Conservation (phyloP, 2,888 invertebrate genomes). For the Aspidiotus rigidus region DNA sequence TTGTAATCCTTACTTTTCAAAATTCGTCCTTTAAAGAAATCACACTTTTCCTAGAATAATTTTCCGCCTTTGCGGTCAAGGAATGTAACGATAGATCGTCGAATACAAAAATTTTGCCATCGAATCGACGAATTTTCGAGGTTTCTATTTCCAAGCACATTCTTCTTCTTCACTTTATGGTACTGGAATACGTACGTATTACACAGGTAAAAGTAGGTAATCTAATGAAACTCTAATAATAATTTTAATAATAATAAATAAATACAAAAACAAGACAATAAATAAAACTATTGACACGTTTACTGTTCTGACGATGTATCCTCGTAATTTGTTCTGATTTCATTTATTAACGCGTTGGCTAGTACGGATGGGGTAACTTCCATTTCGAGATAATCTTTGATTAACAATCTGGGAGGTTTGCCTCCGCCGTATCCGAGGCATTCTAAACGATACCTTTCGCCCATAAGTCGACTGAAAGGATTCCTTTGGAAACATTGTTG, state of each 20-base stretch:
- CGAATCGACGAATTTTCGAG: constrained; percentile 21
- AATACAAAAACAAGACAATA: no score
- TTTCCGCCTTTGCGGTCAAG: no score
- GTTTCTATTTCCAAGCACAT: constrained; percentile 16
- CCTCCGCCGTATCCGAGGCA: constrained; percentile 83
- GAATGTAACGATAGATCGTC: not conserved
- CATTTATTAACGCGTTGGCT: constrained; percentile 62
- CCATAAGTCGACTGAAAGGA: constrained; percentile 66
- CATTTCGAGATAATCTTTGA: constrained; percentile 67
- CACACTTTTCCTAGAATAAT: no score
- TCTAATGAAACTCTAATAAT: no score
- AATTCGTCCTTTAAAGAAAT: no score
- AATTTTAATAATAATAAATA: no score
- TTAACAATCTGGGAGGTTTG: constrained; percentile 65
- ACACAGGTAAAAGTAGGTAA: not conserved
- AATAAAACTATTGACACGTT: no score
- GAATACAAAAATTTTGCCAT: constrained; percentile 17
- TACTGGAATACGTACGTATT: constrained; percentile 21
- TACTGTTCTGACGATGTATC: constrained; percentile 1
- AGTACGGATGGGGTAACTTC: constrained; percentile 66
- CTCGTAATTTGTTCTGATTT: constrained; percentile 34
- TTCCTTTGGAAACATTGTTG: constrained; percentile 68
- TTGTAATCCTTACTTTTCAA: no score
- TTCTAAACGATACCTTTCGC: constrained; percentile 65
- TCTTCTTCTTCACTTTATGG: constrained; percentile 5